Evolutionary conservation across 2,888 invertebrate species (phyloP).

Genomic region (Campoplex nolae): DNA sequence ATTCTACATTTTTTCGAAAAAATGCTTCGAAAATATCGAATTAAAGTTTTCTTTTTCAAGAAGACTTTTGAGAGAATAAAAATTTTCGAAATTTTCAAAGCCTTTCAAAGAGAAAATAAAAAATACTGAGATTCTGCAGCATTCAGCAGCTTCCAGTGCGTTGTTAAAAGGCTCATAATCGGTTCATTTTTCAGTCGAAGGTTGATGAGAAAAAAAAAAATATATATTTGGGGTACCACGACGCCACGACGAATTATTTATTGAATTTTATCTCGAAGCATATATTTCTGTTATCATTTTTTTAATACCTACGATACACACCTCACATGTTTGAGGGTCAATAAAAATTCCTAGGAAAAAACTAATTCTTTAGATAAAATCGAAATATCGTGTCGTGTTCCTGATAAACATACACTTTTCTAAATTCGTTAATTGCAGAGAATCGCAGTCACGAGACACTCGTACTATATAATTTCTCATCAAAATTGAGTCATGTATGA

Average conservation of each 20-base stretch:
- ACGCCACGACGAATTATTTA: background rate
- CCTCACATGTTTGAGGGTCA: background rate
- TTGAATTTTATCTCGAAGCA: background rate
- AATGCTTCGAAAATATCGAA: too few relatives aligned
- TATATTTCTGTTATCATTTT: background rate
- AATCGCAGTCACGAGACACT: background rate
- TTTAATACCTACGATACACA: background rate
- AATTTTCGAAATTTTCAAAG: background rate
- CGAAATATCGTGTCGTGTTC: background rate
- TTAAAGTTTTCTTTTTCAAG: too few relatives aligned
- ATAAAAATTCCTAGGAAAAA: background rate
- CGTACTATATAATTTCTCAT: background rate
- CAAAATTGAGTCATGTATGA: conserved; percentile 16
- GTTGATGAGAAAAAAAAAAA: background rate
- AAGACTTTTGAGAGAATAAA: background rate
- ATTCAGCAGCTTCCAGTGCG: background rate
- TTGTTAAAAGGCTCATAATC: background rate
- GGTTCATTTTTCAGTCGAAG: background rate
- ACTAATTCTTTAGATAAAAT: background rate
- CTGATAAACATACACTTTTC: background rate
- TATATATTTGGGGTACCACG: background rate
- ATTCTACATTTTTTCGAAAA: too few relatives aligned
- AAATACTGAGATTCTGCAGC: background rate
- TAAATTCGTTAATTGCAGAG: conserved; percentile 1
- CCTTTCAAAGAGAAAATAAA: background rate